These are phyloP conservation scores for Myioborus miniatus DNA, from an alignment of 2,797 vertebrate species.

Conservation along the genomic window DNA sequence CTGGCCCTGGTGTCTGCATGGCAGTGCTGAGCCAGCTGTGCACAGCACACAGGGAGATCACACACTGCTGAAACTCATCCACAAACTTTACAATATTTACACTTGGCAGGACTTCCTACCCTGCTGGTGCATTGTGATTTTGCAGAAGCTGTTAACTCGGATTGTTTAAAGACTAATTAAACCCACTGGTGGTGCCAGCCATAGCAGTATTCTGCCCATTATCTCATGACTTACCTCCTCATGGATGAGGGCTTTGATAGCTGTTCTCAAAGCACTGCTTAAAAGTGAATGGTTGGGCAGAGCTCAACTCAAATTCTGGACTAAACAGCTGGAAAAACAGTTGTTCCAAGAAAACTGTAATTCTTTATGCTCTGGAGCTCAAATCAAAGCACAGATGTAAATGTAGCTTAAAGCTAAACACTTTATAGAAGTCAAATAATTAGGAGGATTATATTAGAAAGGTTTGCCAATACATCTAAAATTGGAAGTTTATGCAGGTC, in stretches of 20 bases:
- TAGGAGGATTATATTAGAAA: background rate
- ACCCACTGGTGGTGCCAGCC: background rate
- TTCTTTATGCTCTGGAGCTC: background rate
- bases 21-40: too few relatives aligned
- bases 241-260: background rate
- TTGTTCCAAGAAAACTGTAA: background rate
- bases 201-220: background rate
- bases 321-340: background rate
- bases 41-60: fast-evolving
- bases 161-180: background rate
- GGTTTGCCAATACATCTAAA: fast-evolving
- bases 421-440: background rate
- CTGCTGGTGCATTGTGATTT: background rate
- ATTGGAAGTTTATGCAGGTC: background rate
- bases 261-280: background rate
- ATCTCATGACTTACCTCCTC: background rate
- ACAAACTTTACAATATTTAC: background rate
- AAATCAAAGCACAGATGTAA: background rate
- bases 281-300: background rate
- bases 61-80: background rate
- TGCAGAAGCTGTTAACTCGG: background rate
- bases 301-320: background rate
- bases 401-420: background rate
- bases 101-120: background rate
- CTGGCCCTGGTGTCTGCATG: background rate